Evolutionary conservation across 1,140 invertebrate genomes (phyloP).

Genomic region (Potamilus streckersoni): DNA sequence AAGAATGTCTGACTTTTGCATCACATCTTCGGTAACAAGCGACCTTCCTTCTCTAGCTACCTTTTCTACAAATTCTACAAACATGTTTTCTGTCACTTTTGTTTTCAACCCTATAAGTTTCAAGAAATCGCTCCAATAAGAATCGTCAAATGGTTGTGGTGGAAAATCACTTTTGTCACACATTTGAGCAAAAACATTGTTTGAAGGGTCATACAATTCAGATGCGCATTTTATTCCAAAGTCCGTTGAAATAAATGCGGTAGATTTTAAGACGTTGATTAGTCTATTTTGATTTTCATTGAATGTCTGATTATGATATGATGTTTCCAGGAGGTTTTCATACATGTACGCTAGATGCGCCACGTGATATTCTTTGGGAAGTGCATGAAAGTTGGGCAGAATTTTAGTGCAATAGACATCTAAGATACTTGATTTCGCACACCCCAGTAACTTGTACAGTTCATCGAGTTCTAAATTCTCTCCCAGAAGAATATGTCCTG

Average conservation of each 20-base stretch:
- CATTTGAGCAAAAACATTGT: neutral
- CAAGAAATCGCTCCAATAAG: slow-evolving; percentile 7
- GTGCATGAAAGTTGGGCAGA: neutral
- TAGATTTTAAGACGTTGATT: neutral
- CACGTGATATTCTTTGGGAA: neutral
- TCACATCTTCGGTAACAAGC: neutral
- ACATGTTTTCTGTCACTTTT: slow-evolving; percentile 2
- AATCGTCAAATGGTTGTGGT: slow-evolving; percentile 2
- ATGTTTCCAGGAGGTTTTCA: neutral
- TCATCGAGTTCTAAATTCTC: neutral
- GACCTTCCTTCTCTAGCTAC: neutral
- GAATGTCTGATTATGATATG: no score
- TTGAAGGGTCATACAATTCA: slow-evolving; percentile 4
- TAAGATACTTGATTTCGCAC: neutral
- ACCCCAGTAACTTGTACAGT: slow-evolving; percentile 4
- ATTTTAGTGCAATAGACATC: neutral
- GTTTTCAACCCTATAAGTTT: slow-evolving; percentile 11
- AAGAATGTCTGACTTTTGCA: neutral
- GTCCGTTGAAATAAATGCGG: slow-evolving; percentile 1
- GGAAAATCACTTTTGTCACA: neutral
- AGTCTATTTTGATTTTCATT: neutral
- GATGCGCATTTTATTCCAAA: neutral
- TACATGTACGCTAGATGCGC: slow-evolving; percentile 3
- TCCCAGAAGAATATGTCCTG: neutral
- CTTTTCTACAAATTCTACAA: slow-evolving; percentile 14